A percentile compares a stretch with the other conserved stretches of the same genome.
phyloP scores from a whole-genome alignment of 2,113 vertebrate genomes.

The Scopus umbretta region DNA sequence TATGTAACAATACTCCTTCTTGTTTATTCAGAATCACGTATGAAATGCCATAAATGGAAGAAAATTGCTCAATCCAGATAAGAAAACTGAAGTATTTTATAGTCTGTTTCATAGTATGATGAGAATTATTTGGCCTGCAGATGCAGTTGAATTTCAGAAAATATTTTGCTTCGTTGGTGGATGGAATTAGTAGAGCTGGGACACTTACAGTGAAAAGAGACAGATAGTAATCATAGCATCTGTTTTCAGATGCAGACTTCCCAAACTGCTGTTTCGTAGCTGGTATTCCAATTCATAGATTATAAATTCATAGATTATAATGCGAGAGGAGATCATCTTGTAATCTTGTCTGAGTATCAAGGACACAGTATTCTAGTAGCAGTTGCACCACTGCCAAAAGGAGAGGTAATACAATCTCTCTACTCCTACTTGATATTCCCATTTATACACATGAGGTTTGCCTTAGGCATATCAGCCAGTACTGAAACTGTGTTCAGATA shows the following conservation, averaged over 20 bases:
- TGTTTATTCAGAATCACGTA: background rate
- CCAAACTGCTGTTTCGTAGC: background rate
- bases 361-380: slow-evolving; percentile 37
- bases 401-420: slow-evolving; percentile 22
- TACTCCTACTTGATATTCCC: slow-evolving; percentile 21
- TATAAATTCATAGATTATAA: slow-evolving; percentile 6
- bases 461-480: background rate
- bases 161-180: background rate
- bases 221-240: background rate
- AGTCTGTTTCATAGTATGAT: background rate
- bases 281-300: background rate
- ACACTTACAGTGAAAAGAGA: background rate
- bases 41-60: background rate
- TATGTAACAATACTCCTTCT: background rate
- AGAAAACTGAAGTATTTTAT: background rate
- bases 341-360: slow-evolving; percentile 11
- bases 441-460: background rate
- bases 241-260: background rate
- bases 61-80: background rate
- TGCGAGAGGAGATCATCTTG: background rate
- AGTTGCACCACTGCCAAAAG: background rate
- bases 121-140: background rate
- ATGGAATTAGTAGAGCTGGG: background rate
- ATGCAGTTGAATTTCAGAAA: background rate
- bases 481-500: background rate